Evolutionary conservation across 2,113 vertebrate genomes (phyloP).

Genomic region (Halichoeres trimaculatus): DNA sequence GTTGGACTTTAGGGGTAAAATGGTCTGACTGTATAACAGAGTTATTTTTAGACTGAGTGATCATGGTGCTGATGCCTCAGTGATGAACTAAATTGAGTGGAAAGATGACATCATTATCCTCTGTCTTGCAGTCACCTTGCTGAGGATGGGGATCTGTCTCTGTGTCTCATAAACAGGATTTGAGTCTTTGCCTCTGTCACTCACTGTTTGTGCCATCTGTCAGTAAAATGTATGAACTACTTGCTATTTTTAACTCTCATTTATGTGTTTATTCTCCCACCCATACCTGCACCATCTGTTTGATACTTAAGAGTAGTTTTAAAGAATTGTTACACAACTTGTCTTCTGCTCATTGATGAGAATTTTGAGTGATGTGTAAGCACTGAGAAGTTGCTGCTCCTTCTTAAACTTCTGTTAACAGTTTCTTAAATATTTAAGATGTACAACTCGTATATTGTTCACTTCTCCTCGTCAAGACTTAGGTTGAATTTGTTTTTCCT

Average conservation of each 20-base stretch:
- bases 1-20: constrained; percentile 33
- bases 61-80: constrained; percentile 25
- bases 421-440: constrained; percentile 1
- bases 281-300: background rate
- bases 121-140: constrained; percentile 55
- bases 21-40: constrained; percentile 14
- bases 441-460: background rate
- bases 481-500: background rate
- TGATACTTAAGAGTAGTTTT: background rate
- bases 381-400: too few species aligned
- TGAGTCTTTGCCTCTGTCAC: constrained; percentile 22
- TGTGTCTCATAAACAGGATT: constrained; percentile 43
- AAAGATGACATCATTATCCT: constrained; percentile 70
- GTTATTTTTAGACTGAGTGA: constrained; percentile 43
- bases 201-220: constrained; percentile 31
- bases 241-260: background rate
- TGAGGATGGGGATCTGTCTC: constrained; percentile 39
- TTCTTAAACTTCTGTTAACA: background rate
- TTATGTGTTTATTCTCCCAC: background rate
- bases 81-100: constrained; percentile 64
- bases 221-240: constrained; percentile 12
- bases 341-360: too few species aligned
- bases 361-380: background rate
- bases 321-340: background rate
- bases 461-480: background rate